Evolutionary conservation across 2,113 vertebrate genomes (phyloP).

Genomic region (Okapia johnstoni): DNA sequence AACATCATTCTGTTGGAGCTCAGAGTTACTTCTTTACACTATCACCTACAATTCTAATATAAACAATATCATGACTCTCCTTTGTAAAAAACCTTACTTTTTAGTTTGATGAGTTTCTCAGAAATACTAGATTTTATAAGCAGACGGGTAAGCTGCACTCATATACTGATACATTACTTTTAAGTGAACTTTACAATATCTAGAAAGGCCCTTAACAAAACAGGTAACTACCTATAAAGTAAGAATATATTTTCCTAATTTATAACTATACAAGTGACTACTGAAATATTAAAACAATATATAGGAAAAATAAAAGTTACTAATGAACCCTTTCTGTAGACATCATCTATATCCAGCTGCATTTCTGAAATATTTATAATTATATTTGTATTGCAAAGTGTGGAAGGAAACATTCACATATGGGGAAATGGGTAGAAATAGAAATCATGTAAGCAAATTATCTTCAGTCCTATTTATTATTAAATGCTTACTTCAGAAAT

Average conservation of each 20-base stretch:
- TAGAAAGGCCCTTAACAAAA: background rate
- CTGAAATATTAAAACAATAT: background rate
- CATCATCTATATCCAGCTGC: background rate
- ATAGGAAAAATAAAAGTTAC: background rate
- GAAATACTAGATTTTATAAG: background rate
- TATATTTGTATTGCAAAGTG: background rate
- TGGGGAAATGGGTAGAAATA: background rate
- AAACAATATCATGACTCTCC: background rate
- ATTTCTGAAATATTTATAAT: background rate
- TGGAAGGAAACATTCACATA: background rate
- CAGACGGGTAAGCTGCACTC: background rate
- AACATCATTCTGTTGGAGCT: background rate
- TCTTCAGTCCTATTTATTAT: background rate
- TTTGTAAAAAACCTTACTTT: background rate
- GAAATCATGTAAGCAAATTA: background rate
- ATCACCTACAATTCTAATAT: background rate
- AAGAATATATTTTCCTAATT: background rate
- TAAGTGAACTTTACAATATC: background rate
- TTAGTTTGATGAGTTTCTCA: background rate
- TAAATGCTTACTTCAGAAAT: background rate
- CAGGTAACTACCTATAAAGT: background rate
- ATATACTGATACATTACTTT: background rate
- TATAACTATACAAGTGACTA: background rate
- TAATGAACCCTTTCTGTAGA: background rate
- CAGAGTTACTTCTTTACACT: background rate